Evolutionary conservation across 2,113 vertebrate genomes (phyloP).

Genomic region (Odobenus rosmarus): DNA sequence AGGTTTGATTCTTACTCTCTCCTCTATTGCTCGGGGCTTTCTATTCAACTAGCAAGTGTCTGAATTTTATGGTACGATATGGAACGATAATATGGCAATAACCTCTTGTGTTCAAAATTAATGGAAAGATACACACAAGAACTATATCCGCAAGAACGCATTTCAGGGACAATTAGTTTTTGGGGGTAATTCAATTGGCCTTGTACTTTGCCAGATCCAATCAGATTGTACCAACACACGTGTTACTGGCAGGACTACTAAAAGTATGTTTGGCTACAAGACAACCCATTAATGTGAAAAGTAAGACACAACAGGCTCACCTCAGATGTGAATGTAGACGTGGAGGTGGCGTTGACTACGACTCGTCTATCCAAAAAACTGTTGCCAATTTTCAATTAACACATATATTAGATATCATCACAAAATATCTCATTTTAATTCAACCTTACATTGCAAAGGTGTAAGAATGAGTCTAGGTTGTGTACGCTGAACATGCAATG

Average conservation of each 20-base stretch:
- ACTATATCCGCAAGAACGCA: background rate
- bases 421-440: background rate
- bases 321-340: background rate
- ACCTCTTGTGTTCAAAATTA: conserved; percentile 6
- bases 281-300: background rate
- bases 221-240: background rate
- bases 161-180: background rate
- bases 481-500: background rate
- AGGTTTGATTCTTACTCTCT: background rate
- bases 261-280: background rate
- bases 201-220: background rate
- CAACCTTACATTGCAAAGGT: background rate
- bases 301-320: background rate
- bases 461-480: background rate
- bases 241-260: background rate
- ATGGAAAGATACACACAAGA: background rate
- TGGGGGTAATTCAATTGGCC: background rate
- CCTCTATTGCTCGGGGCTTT: background rate
- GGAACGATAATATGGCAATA: background rate
- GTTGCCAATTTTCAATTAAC: background rate
- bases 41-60: background rate
- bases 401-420: background rate
- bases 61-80: conserved; percentile 1
- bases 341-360: accelerated
- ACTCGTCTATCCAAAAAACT: background rate